phyloP scores from a whole-genome alignment of 1,140 invertebrate genomes.

The Eumeta japonica region DNA sequence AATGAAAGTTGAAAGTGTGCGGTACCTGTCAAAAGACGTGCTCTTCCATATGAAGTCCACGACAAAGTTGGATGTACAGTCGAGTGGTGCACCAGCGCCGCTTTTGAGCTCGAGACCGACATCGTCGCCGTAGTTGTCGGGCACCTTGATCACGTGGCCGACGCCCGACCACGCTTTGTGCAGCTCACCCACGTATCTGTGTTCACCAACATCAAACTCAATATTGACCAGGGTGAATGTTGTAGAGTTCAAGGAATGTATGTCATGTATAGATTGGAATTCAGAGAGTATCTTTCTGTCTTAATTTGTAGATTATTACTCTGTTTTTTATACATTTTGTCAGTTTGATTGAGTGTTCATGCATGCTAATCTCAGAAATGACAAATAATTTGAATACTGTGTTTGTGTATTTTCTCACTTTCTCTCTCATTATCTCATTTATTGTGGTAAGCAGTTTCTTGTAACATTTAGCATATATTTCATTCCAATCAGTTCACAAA shows the following conservation, averaged over 20 bases:
- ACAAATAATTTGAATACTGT: no score
- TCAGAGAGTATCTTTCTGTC: constrained; percentile 1
- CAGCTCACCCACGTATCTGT: constrained; percentile 87
- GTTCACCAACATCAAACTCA: neutral
- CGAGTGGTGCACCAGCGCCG: constrained; percentile 84
- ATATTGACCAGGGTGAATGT: constrained; percentile 1
- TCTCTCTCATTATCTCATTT: no score
- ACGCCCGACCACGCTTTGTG: constrained; percentile 94
- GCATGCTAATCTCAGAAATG: no score
- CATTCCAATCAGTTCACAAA: no score
- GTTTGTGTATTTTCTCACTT: no score
- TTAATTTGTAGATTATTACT: no score
- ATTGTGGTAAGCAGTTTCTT: no score
- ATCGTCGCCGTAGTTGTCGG: constrained; percentile 98
- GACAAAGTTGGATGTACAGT: constrained; percentile 93
- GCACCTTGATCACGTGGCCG: constrained; percentile 97
- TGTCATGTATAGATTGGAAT: neutral
- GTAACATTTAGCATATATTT: no score
- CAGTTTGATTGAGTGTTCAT: no score
- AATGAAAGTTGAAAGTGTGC: constrained; percentile 1
- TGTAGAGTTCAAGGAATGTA: neutral
- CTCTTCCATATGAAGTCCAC: constrained; percentile 99
- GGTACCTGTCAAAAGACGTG: constrained; percentile 93
- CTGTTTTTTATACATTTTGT: no score
- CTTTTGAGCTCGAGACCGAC: constrained; percentile 95